A percentile compares a stretch with the other conserved stretches of the same genome.
phyloP scores from a whole-genome alignment of 2,113 vertebrate species.

The Chloropsis hardwickii region DNA sequence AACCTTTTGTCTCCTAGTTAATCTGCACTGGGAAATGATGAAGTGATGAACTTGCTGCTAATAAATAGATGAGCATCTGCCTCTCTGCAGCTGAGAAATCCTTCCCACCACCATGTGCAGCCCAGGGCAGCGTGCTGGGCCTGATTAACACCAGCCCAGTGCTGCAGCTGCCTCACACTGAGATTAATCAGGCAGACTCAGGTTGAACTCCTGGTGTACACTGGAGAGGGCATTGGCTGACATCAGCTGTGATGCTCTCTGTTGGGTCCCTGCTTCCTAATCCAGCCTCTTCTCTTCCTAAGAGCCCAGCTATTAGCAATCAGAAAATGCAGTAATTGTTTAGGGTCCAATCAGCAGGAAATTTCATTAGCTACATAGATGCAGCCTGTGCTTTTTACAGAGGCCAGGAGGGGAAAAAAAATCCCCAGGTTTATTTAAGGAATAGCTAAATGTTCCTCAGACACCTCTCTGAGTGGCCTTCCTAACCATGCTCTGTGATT shows the following conservation, averaged over 20 bases:
- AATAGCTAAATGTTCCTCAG: not conserved
- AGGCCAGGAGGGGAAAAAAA: not conserved
- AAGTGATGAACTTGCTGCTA: not conserved
- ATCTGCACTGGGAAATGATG: not conserved
- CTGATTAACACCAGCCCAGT: not conserved
- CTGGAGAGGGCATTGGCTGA: not conserved
- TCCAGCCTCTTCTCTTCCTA: not conserved
- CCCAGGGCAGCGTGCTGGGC: not conserved
- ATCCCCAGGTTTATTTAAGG: not conserved
- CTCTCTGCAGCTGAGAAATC: slow-evolving; percentile 3
- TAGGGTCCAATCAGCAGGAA: not conserved
- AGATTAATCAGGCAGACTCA: not conserved
- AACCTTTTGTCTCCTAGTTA: not conserved
- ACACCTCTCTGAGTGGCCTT: not conserved
- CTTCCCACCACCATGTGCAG: not conserved
- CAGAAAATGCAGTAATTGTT: not conserved
- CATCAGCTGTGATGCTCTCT: not conserved
- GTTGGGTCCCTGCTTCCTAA: not conserved
- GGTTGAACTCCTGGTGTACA: not conserved
- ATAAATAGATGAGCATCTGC: not conserved
- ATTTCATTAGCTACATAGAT: not conserved
- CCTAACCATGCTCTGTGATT: not conserved
- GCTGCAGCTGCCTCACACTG: slow-evolving; percentile 5
- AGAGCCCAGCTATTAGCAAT: not conserved
- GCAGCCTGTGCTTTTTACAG: not conserved